phyloP scores from a whole-genome alignment of 2,797 vertebrate species.

The Gorsachius magnificus region DNA sequence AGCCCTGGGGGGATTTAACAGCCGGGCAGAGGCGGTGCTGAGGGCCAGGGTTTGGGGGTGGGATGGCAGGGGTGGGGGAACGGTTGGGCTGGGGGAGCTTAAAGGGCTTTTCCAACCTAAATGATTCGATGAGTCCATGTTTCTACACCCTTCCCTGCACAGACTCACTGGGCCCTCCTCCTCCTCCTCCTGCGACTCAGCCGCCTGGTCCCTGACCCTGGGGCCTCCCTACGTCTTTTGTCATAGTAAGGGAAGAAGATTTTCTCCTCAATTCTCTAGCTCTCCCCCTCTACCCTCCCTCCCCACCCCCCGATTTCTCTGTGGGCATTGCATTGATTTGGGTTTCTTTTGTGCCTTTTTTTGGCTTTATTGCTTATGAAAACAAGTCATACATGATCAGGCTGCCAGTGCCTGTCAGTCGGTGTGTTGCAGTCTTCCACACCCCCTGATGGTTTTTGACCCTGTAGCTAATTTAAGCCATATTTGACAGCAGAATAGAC shows the following conservation, averaged over 20 bases:
- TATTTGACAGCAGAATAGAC: background rate
- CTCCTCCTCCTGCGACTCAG: background rate
- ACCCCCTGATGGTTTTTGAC: background rate
- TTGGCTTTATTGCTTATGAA: background rate
- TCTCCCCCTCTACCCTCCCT: accelerated
- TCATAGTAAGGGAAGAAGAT: background rate
- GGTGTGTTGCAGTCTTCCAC: accelerated
- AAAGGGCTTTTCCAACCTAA: background rate
- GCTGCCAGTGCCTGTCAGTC: background rate
- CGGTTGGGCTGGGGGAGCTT: accelerated
- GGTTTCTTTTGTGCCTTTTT: background rate
- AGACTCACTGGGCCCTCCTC: background rate
- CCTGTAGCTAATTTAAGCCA: background rate
- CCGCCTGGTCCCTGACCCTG: background rate
- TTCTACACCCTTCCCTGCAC: background rate
- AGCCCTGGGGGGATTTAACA: background rate
- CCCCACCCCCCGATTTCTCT: background rate
- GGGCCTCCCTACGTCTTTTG: background rate
- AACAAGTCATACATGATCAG: background rate
- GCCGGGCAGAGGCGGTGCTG: accelerated
- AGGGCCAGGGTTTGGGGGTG: background rate
- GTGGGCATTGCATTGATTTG: background rate
- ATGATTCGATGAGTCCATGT: background rate
- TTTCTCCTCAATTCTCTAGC: background rate
- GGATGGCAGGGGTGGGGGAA: accelerated